These are phyloP conservation scores for Lathronympha strigana DNA, from an alignment of 2,888 invertebrate species.

Conservation along the genomic window DNA sequence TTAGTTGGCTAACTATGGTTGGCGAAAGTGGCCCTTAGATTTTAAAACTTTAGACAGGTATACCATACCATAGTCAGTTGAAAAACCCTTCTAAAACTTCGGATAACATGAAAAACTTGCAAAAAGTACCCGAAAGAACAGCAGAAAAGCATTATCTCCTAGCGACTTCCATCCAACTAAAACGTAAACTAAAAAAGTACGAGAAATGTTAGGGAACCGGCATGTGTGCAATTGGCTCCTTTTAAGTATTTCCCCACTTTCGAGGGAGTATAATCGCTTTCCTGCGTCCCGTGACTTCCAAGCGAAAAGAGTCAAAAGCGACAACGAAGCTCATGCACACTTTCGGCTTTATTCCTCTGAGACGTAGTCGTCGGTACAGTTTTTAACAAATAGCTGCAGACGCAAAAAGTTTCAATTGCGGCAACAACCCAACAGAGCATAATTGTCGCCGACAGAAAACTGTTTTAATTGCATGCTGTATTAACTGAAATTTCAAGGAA, in stretches of 20 bases:
- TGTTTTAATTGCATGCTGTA: slow-evolving; percentile 28
- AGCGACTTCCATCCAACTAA: slow-evolving; percentile 50
- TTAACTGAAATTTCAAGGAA: slow-evolving; percentile 16
- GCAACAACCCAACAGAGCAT: slow-evolving; percentile 59
- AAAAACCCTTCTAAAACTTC: neutral
- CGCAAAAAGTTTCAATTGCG: slow-evolving; percentile 69
- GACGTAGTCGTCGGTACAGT: slow-evolving; percentile 19
- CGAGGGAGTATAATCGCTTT: slow-evolving; percentile 42
- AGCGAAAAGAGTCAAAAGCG: slow-evolving; percentile 1
- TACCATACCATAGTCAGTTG: neutral
- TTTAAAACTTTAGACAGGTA: too few relatives aligned
- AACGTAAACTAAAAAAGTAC: slow-evolving; percentile 56
- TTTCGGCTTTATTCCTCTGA: slow-evolving; percentile 23
- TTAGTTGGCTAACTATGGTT: too few relatives aligned
- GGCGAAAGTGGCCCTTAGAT: too few relatives aligned
- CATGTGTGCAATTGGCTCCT: slow-evolving; percentile 73
- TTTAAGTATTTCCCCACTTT: slow-evolving; percentile 60
- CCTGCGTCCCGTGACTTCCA: slow-evolving; percentile 1
- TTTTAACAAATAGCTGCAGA: slow-evolving; percentile 64
- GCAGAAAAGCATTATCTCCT: slow-evolving; percentile 67
- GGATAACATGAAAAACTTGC: slow-evolving; percentile 7
- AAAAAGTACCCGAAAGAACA: slow-evolving; percentile 56
- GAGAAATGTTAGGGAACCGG: slow-evolving; percentile 58
- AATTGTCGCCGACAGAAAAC: slow-evolving; percentile 51
- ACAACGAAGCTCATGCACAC: neutral